Evolutionary conservation across 2,113 vertebrate species (phyloP), one percentile per base, ranked within the genome.

Genomic region (Ranitomeya variabilis): DNA sequence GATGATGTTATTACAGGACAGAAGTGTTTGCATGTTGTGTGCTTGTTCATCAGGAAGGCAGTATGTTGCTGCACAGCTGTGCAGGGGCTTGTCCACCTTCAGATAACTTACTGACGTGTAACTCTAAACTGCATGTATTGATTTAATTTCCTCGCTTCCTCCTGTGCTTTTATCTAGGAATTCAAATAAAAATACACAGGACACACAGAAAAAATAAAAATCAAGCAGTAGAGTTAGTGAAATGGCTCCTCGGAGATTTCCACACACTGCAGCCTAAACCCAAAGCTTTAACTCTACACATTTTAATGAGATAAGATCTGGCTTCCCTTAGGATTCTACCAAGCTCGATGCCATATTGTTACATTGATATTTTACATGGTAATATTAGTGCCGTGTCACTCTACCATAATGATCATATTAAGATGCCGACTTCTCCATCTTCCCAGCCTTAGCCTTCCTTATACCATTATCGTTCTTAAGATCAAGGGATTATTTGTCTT

Each of bases 51-150:
- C 73, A 52, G 18, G 16, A 76, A 21, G 45, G 37, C 73, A 52
- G 45, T 12, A 52, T 52, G 51, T 76, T 76, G 69, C 31, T 74
- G 71, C 71, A 74, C 71, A 54, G 54, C 51, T 78, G 45, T 78
- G 51, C n/a, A n/a, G 9, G 76, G 76, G 76, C 9, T 54, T 54
- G 51, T 78, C 19, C 16, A 55, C 51, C 51, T 21, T 78, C 45
- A 54, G 9, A 54, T 77, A 45, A 51, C 74, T 79, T 78, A 37
- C 14, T 73, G 69, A 45, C 31, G 6, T 19, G 37, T 51, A 45
- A 74, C 71, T 74, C 19, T 74, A 74, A 74, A 74, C 37, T 45
- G 37, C 71, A 74, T 76, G 18, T 16, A 76, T 76, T 71, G 23
- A 71, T 71, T 31, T 71, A 21, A 51, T 52, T 51, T 76, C 45